Base-by-base conservation (phyloP, 1,140 invertebrate genomes). In the Procambarus virginalis region DNA sequence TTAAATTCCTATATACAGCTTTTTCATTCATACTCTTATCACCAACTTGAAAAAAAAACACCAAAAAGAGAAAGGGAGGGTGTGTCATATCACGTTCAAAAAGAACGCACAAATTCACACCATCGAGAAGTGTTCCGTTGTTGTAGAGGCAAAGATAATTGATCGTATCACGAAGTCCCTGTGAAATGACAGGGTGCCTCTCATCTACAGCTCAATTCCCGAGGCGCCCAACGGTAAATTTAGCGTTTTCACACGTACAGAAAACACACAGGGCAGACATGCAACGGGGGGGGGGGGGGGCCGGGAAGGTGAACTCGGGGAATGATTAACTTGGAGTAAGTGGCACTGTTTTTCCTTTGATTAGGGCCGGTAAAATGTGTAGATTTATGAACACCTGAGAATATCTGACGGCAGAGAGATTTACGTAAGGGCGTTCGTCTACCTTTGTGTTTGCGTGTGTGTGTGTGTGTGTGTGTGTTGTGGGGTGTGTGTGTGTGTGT, bases 381-480 rank as follows among this genome's bases (percentile, higher is more conserved):
- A 17, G 60, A 64, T 14, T 64, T 64, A 64, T 17, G 60, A 64
- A 17, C 14, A 58, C 6, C 6, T 58, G 12, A 58, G 6, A 8
- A 64, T 64, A 64, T 20, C 14, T 14, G 60, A 20, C 20, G 60
- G 4, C 60, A 20, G 8, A 64, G 60, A n/a, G 60, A 64, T 64
- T 64, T 64, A 64, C 60, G 14, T 64, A 8, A 58, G 55, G 55
- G 78, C 51, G 78, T 80, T 45, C 51, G 78, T 82, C 51, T 82
- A 14, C 60, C 17, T 82, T 55, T 82, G 22, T 68, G 81, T 64
- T 9, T 68, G 55, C 70, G 64, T 83, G 55, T 83, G 64, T 83
- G 81, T 83, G 46, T 82, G 80, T 68, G 64, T 70, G 34, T 83
- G 64, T 83, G 46, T 83, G 64, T 48, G 81, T 83, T 45, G 68